Percentiles rank a stretch among this genome's conserved stretches.
These are phyloP conservation scores for Epirrhoe alternata DNA, from an alignment of 2,888 invertebrate species.

Conservation along the genomic window DNA sequence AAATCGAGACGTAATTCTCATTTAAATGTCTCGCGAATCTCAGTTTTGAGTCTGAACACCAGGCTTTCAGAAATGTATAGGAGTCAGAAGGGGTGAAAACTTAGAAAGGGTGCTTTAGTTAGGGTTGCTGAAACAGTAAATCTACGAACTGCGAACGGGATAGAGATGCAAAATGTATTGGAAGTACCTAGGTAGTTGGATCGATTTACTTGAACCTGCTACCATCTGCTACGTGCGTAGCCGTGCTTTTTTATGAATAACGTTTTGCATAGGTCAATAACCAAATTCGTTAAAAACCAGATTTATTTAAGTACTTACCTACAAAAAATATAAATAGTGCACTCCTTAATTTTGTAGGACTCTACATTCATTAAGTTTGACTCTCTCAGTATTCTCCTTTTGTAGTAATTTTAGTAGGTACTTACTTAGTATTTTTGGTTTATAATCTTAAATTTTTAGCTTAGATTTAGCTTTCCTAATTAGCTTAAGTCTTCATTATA, in stretches of 20 bases:
- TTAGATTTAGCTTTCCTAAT: too few species aligned
- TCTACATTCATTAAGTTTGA: too few species aligned
- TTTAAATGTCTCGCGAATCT: conserved; percentile 57
- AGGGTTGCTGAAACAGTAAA: conserved; percentile 11
- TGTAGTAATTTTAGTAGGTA: too few species aligned
- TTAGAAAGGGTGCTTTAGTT: not conserved
- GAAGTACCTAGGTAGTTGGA: not conserved
- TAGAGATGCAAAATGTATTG: not conserved
- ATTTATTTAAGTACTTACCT: too few species aligned
- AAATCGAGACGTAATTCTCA: conserved; percentile 45
- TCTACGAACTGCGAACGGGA: not conserved
- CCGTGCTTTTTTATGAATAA: not conserved
- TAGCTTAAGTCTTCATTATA: too few species aligned
- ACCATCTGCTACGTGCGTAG: not conserved
- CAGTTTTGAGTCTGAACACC: conserved; percentile 56
- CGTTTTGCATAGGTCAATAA: not conserved
- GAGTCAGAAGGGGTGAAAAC: conserved; percentile 30
- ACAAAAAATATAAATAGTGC: too few species aligned
- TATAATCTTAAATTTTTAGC: too few species aligned
- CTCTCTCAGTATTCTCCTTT: too few species aligned
- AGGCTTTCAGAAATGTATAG: conserved; percentile 56
- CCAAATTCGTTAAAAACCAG: not conserved
- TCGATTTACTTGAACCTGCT: not conserved
- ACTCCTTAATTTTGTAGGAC: too few species aligned
- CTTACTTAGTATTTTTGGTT: too few species aligned